phyloP scores from a whole-genome alignment of 2,797 vertebrate species.

The Tarsius wallacei region DNA sequence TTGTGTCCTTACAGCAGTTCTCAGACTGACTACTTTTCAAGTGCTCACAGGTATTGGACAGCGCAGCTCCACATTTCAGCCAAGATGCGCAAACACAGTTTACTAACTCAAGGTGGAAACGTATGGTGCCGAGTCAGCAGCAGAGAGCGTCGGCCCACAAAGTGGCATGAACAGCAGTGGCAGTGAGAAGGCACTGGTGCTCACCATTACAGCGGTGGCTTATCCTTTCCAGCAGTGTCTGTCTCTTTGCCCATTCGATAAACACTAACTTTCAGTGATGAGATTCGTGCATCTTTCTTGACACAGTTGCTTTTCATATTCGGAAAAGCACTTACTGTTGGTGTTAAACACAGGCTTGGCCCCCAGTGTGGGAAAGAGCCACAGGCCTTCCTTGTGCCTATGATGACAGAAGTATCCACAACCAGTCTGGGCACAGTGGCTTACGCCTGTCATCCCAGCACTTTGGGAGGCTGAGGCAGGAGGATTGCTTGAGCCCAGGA shows the following conservation, averaged over 20 bases:
- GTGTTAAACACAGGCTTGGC: background rate
- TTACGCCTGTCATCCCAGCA: no score
- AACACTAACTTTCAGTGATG: background rate
- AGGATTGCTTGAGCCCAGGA: no score
- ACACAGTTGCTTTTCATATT: slow-evolving; percentile 17
- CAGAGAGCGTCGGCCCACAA: background rate
- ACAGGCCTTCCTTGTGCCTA: background rate
- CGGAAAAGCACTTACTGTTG: background rate
- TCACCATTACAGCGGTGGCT: background rate
- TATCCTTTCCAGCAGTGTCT: background rate
- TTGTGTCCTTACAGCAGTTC: background rate
- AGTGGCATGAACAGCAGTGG: background rate
- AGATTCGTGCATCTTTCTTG: background rate
- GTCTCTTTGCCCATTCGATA: slow-evolving; percentile 7
- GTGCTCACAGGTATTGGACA: background rate
- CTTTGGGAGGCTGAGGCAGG: no score
- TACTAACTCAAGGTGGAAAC: background rate
- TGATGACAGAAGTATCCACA: background rate
- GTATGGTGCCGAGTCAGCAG: background rate
- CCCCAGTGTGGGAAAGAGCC: background rate
- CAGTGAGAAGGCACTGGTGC: background rate
- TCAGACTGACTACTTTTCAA: background rate
- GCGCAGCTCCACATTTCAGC: background rate
- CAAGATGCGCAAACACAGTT: background rate
- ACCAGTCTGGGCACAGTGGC: background rate